Conservation (phyloP, 1,140 invertebrate genomes). For the Drosophila oshimai region DNA sequence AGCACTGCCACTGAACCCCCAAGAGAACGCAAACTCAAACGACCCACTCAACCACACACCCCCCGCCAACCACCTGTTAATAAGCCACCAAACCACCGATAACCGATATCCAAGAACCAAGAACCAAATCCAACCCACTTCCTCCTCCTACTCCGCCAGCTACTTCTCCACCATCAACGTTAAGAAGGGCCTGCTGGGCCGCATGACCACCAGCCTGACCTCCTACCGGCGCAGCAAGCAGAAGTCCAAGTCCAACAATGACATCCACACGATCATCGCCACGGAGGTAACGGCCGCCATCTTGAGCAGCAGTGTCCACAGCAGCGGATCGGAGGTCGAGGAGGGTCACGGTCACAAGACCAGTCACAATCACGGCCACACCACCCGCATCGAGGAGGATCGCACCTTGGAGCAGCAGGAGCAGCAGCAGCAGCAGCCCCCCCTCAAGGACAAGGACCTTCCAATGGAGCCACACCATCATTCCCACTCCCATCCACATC, state of each 20-base stretch:
- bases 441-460: constrained; percentile 15
- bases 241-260: constrained; percentile 81
- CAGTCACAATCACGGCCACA: constrained; percentile 6
- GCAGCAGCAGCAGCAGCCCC: background rate
- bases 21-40: too few relatives aligned
- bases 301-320: constrained; percentile 26
- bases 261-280: constrained; percentile 74
- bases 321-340: constrained; percentile 29
- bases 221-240: constrained; percentile 80
- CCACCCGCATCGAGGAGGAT: background rate
- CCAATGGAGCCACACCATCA: constrained; percentile 52
- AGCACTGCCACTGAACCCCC: constrained; percentile 21
- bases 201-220: constrained; percentile 80
- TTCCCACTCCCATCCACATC: constrained; percentile 4
- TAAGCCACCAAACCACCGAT: too few relatives aligned
- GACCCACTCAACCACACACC: constrained; percentile 24
- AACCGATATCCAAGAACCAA: too few relatives aligned
- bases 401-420: background rate
- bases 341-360: background rate
- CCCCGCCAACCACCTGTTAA: background rate
- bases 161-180: constrained; percentile 81
- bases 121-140: background rate
- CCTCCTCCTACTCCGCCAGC: constrained; percentile 23
- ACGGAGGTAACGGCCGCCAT: constrained; percentile 63
- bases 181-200: constrained; percentile 76